A percentile compares a stretch with the other conserved stretches of the same genome.
Conservation (phyloP, 2,888 invertebrate species). For the Polydesmus complanatus region DNA sequence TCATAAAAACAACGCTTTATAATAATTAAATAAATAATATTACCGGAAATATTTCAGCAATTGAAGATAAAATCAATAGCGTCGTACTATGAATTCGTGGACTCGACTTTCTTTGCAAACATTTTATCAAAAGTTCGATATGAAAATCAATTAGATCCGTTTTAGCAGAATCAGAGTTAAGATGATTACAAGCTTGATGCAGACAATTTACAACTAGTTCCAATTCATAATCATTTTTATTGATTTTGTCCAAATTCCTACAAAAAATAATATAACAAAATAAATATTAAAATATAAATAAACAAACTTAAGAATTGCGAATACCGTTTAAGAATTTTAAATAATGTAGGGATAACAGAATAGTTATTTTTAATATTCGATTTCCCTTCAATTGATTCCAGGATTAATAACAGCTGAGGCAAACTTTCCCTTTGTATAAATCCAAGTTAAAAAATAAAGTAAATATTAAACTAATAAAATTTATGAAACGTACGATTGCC, state of each 20-base stretch:
- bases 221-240: slow-evolving; percentile 70
- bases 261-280: slow-evolving; percentile 14
- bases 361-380: slow-evolving; percentile 56
- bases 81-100: slow-evolving; percentile 94
- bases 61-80: slow-evolving; percentile 62
- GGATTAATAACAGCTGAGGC: slow-evolving; percentile 34
- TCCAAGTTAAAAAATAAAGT: no score
- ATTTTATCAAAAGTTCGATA: slow-evolving; percentile 69
- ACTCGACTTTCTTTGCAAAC: slow-evolving; percentile 76
- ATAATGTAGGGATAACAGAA: slow-evolving; percentile 54
- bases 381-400: slow-evolving; percentile 75
- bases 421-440: background rate
- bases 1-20: slow-evolving; percentile 3
- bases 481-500: no score
- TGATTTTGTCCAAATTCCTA: slow-evolving; percentile 60
- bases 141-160: slow-evolving; percentile 25
- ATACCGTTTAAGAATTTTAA: slow-evolving; percentile 56
- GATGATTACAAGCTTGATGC: slow-evolving; percentile 37
- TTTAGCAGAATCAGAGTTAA: background rate
- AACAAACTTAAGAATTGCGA: slow-evolving; percentile 6
- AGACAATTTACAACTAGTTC: slow-evolving; percentile 68
- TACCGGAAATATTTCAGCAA: slow-evolving; percentile 59
- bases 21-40: slow-evolving; percentile 20
- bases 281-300: slow-evolving; percentile 1
- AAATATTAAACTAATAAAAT: no score